Evolutionary conservation across 2,888 invertebrate genomes (phyloP).

Genomic region (Spisula solida): DNA sequence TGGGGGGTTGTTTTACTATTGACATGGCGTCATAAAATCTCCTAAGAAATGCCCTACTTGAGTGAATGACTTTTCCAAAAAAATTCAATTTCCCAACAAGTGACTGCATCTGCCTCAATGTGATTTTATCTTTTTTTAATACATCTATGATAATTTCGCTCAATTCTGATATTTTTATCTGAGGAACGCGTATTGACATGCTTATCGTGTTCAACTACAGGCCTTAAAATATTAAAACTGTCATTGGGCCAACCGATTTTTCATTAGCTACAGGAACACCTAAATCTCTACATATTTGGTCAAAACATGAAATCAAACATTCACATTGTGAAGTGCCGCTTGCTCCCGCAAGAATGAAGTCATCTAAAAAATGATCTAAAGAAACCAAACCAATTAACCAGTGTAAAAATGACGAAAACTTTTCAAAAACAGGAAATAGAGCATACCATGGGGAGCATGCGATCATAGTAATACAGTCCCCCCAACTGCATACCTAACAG

Average conservation of each 20-base stretch:
- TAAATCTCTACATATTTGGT: not conserved
- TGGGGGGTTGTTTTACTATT: too few relatives aligned
- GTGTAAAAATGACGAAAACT: slow-evolving; percentile 28
- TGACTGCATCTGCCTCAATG: too few relatives aligned
- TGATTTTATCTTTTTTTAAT: too few relatives aligned
- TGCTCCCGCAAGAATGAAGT: slow-evolving; percentile 33
- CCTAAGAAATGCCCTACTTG: too few relatives aligned
- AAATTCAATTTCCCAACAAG: too few relatives aligned
- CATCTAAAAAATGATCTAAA: slow-evolving; percentile 46
- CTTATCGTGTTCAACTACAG: slow-evolving; percentile 19
- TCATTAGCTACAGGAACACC: slow-evolving; percentile 27
- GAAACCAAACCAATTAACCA: slow-evolving; percentile 21
- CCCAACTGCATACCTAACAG: slow-evolving; percentile 35
- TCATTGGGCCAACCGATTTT: slow-evolving; percentile 31
- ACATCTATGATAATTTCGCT: too few relatives aligned
- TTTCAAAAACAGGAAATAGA: slow-evolving; percentile 29
- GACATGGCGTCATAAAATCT: too few relatives aligned
- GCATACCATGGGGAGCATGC: slow-evolving; percentile 33
- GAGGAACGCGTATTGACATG: slow-evolving; percentile 38
- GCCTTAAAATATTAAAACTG: slow-evolving; percentile 7
- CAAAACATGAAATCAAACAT: not conserved
- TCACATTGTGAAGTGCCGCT: not conserved
- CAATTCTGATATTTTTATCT: not conserved
- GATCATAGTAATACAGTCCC: not conserved
- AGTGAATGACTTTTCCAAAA: too few relatives aligned